Percentiles rank a stretch among this genome's conserved stretches.
Evolutionary conservation across 2,888 invertebrate species (phyloP).

Genomic region (Leptinotarsa peninsularis): DNA sequence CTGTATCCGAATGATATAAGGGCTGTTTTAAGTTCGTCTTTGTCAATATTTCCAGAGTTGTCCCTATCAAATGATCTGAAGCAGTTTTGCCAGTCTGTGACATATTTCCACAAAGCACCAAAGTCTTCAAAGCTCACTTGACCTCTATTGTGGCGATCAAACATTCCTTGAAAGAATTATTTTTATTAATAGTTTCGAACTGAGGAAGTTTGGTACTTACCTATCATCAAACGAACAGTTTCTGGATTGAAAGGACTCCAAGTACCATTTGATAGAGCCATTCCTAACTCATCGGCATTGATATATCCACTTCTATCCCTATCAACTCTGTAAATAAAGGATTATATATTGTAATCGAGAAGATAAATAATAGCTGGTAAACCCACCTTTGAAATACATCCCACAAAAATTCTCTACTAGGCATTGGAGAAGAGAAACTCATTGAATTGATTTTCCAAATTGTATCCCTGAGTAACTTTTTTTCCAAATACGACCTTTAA

Average conservation of each 20-base stretch:
- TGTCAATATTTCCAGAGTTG: conserved; percentile 92
- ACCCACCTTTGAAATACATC: conserved; percentile 81
- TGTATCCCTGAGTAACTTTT: neutral
- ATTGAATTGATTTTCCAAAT: neutral
- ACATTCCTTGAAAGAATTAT: conserved; percentile 77
- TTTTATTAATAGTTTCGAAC: neutral
- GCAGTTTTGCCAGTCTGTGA: conserved; percentile 97
- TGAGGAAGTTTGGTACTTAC: conserved; percentile 67
- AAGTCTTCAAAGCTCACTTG: conserved; percentile 96
- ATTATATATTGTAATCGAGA: neutral
- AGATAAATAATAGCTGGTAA: neutral
- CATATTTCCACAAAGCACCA: conserved; percentile 96
- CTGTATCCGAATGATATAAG: conserved; percentile 90
- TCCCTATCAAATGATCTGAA: conserved; percentile 95
- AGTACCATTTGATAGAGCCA: conserved; percentile 94
- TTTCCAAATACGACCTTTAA: neutral
- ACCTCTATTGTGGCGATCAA: conserved; percentile 89
- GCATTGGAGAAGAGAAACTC: conserved; percentile 67
- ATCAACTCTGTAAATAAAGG: conserved; percentile 73
- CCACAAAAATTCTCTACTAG: conserved; percentile 82
- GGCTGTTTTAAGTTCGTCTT: conserved; percentile 87
- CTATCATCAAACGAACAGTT: conserved; percentile 95
- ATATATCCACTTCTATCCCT: conserved; percentile 89
- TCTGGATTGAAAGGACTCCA: conserved; percentile 98
- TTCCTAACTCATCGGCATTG: conserved; percentile 88